A percentile compares a stretch with the other conserved stretches of the same genome.
Conservation (phyloP, 2,113 vertebrate species). For the Antechinus stuartii region DNA sequence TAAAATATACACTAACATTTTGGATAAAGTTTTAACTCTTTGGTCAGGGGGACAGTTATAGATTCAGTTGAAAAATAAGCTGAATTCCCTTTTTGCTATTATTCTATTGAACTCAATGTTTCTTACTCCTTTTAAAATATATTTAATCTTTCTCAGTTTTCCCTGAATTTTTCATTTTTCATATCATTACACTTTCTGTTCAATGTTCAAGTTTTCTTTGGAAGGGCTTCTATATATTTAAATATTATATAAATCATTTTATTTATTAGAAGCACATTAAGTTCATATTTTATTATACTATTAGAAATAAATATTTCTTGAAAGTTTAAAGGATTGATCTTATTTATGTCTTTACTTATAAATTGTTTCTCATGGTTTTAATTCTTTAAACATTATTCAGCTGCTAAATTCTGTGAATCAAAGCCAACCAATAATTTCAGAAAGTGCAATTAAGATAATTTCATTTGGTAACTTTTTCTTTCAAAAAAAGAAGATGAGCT, state of each 20-base stretch:
- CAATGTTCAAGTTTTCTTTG: background rate
- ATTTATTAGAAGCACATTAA: background rate
- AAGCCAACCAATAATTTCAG: constrained; percentile 1
- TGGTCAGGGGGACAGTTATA: background rate
- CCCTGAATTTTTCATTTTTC: background rate
- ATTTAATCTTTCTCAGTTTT: background rate
- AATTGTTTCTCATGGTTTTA: constrained; percentile 14
- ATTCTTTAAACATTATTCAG: constrained; percentile 8
- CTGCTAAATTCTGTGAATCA: background rate
- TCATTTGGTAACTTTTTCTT: background rate
- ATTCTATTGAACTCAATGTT: no score
- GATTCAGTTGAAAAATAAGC: background rate
- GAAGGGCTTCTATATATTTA: background rate
- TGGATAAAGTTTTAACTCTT: background rate
- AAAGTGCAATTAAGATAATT: background rate
- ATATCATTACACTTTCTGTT: background rate
- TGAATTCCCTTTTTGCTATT: background rate
- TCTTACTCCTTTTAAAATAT: background rate
- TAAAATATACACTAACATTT: background rate
- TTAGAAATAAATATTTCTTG: background rate
- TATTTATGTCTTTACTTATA: constrained; percentile 22
- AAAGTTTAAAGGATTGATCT: background rate
- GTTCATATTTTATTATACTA: background rate
- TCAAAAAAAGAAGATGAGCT: background rate
- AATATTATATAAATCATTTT: background rate